phyloP scores from a whole-genome alignment of 2,113 vertebrate species.

The Microtus pennsylvanicus region DNA sequence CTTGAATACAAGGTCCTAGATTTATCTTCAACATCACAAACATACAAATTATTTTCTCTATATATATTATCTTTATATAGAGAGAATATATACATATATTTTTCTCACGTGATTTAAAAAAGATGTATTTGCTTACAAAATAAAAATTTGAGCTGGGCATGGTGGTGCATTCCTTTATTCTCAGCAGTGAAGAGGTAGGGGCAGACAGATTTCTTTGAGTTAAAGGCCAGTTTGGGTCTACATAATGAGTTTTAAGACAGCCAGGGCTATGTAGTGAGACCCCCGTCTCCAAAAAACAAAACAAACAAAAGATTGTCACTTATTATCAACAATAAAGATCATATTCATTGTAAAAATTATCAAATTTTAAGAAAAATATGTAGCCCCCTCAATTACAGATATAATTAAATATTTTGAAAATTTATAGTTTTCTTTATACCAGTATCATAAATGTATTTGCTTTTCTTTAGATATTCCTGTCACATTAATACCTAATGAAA shows the following conservation, averaged over 20 bases:
- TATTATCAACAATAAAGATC: slow-evolving; percentile 9
- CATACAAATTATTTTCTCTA: background rate
- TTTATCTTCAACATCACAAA: background rate
- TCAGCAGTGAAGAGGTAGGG: background rate
- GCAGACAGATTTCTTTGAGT: background rate
- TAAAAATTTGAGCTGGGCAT: background rate
- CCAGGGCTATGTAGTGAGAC: background rate
- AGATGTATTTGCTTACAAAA: slow-evolving; percentile 14
- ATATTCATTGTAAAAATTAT: background rate
- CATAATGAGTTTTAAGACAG: background rate
- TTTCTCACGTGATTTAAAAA: background rate
- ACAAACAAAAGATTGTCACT: background rate
- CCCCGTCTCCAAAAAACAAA: background rate
- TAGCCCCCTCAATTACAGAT: background rate
- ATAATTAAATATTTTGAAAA: slow-evolving; percentile 31
- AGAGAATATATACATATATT: background rate
- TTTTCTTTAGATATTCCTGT: background rate
- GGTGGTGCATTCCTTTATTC: background rate
- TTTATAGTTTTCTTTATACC: background rate
- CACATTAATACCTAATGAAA: background rate
- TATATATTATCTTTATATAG: too few species aligned
- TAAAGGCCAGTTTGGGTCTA: background rate
- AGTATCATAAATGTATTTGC: background rate
- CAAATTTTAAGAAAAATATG: slow-evolving; percentile 19
- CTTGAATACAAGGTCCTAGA: background rate